Evolutionary conservation across 1,140 invertebrate species (phyloP), one percentile per base, ranked within the genome.

Genomic region (Micrasema longulum): DNA sequence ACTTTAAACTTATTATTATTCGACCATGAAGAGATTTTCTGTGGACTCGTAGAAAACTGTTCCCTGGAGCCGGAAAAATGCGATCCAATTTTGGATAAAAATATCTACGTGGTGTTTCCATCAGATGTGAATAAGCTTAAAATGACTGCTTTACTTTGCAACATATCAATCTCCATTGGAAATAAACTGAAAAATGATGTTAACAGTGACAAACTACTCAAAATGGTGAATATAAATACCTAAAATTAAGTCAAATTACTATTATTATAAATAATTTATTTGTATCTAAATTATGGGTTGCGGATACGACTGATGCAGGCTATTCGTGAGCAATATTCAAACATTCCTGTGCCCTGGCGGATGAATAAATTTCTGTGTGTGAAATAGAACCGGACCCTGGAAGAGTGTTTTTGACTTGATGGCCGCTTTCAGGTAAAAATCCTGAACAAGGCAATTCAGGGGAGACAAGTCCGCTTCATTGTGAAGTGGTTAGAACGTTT

Each of bases 1-100:
- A 82, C 78, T 0, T 79, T 83, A 53, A 82, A 75, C 70, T 69
- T 78, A 0, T 62, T 85, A 35, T 80, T 80, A 12, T 81, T 78
- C 2, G 50, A 79, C 20, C 78, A 77, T 26, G 53, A 77, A 71
- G 79, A 79, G 16, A 78, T 84, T 9, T 74, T 84, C 41, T 85
- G 83, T 66, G 60, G 60, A 5, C n/a, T 75, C 12, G 45, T 55
- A 12, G 18, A 57, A 14, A 41, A 45, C 9, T 75, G 73, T 47
- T 22, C 14, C 11, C 71, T 76, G 2, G 79, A 78, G 4, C 43
- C 73, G 0, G 76, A 77, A 9, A 76, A 22, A 78, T 82, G 10
- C 62, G 65, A 10, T 22, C 31, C 2, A 80, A 79, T 50, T 63
- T 81, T n/a, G 70, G 77, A 23, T 73, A 57, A 57, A 20, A 75